Percentiles rank a stretch among this genome's conserved stretches.
phyloP scores from a whole-genome alignment of 2,113 vertebrate species.

The Alethe castanea region DNA sequence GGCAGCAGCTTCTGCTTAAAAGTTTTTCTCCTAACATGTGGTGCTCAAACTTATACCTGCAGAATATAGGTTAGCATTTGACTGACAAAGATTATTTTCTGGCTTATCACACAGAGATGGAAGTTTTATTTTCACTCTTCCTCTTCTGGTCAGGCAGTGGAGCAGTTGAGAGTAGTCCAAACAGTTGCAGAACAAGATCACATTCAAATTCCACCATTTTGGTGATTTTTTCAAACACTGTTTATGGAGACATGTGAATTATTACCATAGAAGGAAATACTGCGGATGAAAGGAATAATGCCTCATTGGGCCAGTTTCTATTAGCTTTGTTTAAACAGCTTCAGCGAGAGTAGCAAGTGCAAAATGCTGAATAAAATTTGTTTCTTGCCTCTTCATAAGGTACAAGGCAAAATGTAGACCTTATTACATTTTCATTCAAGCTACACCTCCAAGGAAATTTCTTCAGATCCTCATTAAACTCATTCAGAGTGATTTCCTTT shows the following conservation, averaged over 20 bases:
- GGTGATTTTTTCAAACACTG: background rate
- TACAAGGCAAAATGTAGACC: background rate
- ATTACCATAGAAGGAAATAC: background rate
- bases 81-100: background rate
- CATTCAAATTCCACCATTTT: background rate
- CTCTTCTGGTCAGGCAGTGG: background rate
- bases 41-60: constrained; percentile 11
- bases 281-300: background rate
- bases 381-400: background rate
- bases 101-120: background rate
- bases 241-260: background rate
- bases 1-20: background rate
- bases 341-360: background rate
- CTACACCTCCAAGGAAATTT: constrained; percentile 5
- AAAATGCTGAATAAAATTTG: background rate
- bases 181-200: background rate
- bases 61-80: background rate
- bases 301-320: background rate
- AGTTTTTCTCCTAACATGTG: constrained; percentile 2
- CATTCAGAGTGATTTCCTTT: background rate
- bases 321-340: background rate
- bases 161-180: background rate
- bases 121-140: background rate
- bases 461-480: constrained; percentile 26
- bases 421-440: constrained; percentile 29